Percentiles rank a stretch among this genome's conserved stretches.
Evolutionary conservation across 2,113 vertebrate species (phyloP).

Genomic region (Proteles cristata): DNA sequence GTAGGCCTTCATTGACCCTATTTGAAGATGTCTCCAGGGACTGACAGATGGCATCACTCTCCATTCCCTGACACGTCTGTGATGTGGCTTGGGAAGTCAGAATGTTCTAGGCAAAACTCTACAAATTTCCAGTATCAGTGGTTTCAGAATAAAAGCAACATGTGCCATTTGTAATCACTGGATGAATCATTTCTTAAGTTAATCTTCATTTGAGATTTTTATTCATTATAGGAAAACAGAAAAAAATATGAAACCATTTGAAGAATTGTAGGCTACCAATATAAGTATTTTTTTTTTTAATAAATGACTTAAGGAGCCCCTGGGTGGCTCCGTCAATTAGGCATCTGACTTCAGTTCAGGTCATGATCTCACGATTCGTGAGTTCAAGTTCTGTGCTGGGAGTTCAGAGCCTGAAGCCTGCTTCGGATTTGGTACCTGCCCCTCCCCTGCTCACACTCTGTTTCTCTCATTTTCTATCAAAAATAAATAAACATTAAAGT

Average conservation of each 20-base stretch:
- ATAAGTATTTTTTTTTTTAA: neutral
- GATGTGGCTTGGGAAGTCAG: slow-evolving; percentile 24
- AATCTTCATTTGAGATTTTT: slow-evolving; percentile 34
- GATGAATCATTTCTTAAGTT: slow-evolving; percentile 15
- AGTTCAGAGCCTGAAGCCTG: too few species aligned
- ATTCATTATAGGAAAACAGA: neutral
- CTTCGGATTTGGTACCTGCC: too few species aligned
- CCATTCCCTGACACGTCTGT: neutral
- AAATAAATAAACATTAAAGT: too few species aligned
- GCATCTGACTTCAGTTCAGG: too few species aligned
- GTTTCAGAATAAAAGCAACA: neutral
- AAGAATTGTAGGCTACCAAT: neutral
- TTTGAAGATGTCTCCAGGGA: slow-evolving; percentile 2
- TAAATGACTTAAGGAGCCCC: neutral
- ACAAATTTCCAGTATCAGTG: neutral
- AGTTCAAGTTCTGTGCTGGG: too few species aligned
- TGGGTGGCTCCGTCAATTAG: too few species aligned
- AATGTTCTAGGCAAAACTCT: neutral
- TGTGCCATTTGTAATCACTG: neutral
- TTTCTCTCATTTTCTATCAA: too few species aligned
- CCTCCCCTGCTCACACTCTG: too few species aligned
- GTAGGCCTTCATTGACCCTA: neutral
- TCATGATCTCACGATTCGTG: too few species aligned
- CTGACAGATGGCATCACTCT: neutral
- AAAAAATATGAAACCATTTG: neutral